phyloP scores from a whole-genome alignment of 2,113 vertebrate genomes.

The Hydropotes inermis region DNA sequence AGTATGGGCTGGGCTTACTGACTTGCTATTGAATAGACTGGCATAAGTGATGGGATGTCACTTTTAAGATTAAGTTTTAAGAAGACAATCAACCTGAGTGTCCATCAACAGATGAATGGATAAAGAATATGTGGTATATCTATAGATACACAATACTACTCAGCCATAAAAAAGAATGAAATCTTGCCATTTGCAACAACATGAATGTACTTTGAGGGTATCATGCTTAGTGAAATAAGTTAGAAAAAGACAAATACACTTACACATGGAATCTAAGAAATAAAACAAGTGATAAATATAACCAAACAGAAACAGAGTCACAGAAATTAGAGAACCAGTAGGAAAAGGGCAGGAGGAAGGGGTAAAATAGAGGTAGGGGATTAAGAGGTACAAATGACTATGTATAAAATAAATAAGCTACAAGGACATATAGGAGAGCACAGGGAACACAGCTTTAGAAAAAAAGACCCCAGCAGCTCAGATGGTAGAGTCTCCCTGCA shows the following conservation, averaged over 20 bases:
- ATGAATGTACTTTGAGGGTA: background rate
- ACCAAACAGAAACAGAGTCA: background rate
- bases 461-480: background rate
- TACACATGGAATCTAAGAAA: background rate
- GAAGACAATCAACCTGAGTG: background rate
- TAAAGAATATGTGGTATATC: background rate
- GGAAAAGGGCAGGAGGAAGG: background rate
- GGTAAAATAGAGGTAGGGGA: background rate
- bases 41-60: background rate
- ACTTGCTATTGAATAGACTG: background rate
- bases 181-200: background rate
- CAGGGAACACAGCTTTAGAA: background rate
- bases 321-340: background rate
- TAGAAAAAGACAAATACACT: background rate
- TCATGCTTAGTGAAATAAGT: background rate
- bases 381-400: background rate
- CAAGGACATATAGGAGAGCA: background rate
- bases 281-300: background rate
- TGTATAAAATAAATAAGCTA: background rate
- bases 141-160: background rate
- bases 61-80: background rate
- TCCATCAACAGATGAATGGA: background rate
- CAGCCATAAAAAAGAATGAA: background rate
- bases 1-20: background rate
- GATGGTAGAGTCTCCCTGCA: background rate